Evolutionary conservation across 1,140 invertebrate genomes (phyloP), one percentile per base, ranked within the genome.

Genomic region (Drosophila mojavensis): DNA sequence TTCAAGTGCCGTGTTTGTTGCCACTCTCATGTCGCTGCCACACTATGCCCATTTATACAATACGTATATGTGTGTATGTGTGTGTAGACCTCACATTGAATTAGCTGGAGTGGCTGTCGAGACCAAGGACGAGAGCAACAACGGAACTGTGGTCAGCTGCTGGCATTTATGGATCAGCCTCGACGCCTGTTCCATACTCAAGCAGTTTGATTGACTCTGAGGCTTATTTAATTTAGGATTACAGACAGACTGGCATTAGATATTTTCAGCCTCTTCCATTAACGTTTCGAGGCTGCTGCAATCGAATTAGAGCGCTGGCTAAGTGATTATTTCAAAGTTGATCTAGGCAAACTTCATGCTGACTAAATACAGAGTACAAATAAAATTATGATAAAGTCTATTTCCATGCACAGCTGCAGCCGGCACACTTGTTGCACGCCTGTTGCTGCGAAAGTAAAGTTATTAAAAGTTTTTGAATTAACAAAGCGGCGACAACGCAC

Each of bases 381-480:
- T 39, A n/a, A 43, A 58, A 58, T 24, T 58, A 43, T 58, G n/a
- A 48, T 17, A 60, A 33, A 48, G 58, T 26, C 15, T 48, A 33
- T 30, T 28, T 5, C 15, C 11, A 33, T 28, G 10, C 24, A 13
- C 26, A 50, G 59, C 50, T 15, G 61, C 33, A 48, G 50, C 41
- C 2, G 20, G 30, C 15, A 68, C 72, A 83, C 80, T 83, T 83
- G 80, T 83, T 83, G 80, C 80, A 64, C 26, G 15, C 41, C 30
- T 47, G 50, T 36, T 24, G 59, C 56, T 65, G 71, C 75, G 65
- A 83, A 76, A 83, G 80, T 83, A 83, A 83, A 83, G 83, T 83
- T 83, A 83, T 83, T 79, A 83, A 83, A 83, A 83, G 75, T 83
- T 83, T 83, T 83, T 76, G 72, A 83, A 83, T 83, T 83, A 83